Evolutionary conservation across 2,797 vertebrate species (phyloP), one percentile per base, ranked within the genome.

Genomic region (Aldrovandia affinis): DNA sequence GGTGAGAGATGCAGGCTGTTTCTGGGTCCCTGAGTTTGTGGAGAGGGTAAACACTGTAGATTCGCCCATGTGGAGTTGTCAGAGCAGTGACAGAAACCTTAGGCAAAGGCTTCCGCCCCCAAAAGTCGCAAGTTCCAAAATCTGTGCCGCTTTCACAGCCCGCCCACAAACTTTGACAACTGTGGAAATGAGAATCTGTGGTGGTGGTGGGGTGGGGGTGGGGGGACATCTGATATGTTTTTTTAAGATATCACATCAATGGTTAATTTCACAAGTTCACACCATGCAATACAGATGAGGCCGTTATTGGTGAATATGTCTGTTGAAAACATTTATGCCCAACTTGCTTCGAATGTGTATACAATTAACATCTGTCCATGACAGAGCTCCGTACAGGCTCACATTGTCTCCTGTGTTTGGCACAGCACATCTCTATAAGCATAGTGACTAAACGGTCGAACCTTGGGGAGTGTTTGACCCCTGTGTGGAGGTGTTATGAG

Each of bases 381-480:
- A 50, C 47, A 39, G 12, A 1, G 12, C 30, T 36, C 2, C 14
- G 39, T 39, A n/a, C 75, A 77, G 50, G 50, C 50, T 57, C 2
- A 12, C 50, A 83, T 83, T 77, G 68, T 57, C 22, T 30, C 18
- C 10, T 28, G 9, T 14, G 14, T 42, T 75, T 44, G 22, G 36
- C 36, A 12, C 12, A 42, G 18, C 28, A 50, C 73, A 59, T 30
- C 54, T 80, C 42, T 20, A 33, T 42, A 59, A 83, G 63, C 39
- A 30, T 39, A 47, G 39, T 44, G 57, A 30, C 33, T 55, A 39
- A 84, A 68, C 30, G 57, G 75, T 36, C 12, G 15, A 83, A 61
- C 81, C 81, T 20, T 42, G 82, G 81, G 36, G 3, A 52, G 70
- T 77, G 61, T 83, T 63, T 81, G 20, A 83, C 42, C 30, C 54